Percentiles rank a stretch among this genome's conserved stretches.
phyloP scores from a whole-genome alignment of 2,113 vertebrate genomes.

The Edolisoma coerulescens region DNA sequence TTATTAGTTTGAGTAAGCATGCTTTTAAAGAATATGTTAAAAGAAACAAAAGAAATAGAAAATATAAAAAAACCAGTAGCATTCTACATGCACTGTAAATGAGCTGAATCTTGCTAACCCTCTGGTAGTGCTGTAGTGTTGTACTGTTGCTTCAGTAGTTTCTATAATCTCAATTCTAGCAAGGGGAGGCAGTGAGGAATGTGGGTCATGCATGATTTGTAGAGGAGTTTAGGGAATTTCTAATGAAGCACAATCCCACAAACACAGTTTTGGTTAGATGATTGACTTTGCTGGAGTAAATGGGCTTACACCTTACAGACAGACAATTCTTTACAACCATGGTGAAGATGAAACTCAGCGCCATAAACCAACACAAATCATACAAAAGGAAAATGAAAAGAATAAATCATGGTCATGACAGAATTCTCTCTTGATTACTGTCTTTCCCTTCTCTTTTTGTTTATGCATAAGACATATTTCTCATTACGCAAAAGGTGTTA shows the following conservation, averaged over 20 bases:
- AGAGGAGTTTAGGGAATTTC: neutral
- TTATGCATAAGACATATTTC: neutral
- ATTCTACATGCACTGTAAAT: neutral
- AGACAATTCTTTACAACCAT: neutral
- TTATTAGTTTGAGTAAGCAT: constrained; percentile 4
- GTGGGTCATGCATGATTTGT: neutral
- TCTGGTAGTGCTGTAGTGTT: neutral
- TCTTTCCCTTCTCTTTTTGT: neutral
- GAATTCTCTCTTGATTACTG: neutral
- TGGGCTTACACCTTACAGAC: neutral
- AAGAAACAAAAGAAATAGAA: neutral
- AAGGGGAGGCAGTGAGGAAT: neutral
- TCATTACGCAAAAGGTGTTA: neutral
- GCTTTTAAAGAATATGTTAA: neutral
- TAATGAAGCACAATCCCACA: neutral
- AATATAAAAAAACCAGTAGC: neutral
- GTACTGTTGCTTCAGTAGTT: neutral
- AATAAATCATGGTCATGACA: neutral
- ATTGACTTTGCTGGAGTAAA: neutral
- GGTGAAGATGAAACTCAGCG: neutral
- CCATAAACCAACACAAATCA: neutral
- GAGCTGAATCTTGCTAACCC: neutral
- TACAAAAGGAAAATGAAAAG: neutral
- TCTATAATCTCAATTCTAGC: neutral
- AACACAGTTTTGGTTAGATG: neutral